Percentiles rank a stretch among this genome's conserved stretches.
Evolutionary conservation across 2,113 vertebrate genomes (phyloP).

Genomic region (Blennius ocellaris): DNA sequence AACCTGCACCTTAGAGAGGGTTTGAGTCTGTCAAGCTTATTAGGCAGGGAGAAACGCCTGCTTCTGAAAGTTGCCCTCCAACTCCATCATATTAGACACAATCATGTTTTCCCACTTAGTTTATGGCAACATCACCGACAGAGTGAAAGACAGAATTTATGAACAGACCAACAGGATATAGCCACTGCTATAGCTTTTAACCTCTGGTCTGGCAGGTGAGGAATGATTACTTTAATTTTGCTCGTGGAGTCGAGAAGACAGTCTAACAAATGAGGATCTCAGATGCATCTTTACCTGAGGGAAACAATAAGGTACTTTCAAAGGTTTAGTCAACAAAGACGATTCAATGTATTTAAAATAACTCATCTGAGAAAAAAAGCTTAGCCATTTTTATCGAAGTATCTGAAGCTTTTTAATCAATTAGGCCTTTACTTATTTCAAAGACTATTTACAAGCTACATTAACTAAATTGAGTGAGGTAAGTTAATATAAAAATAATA

Average conservation of each 20-base stretch:
- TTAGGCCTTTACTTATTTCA: too few species aligned
- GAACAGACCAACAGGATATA: constrained; percentile 32
- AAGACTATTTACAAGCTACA: too few species aligned
- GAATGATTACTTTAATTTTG: not conserved
- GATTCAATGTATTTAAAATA: too few species aligned
- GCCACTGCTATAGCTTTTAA: not conserved
- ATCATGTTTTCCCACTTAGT: constrained; percentile 18
- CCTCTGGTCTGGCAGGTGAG: not conserved
- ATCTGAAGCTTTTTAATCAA: too few species aligned
- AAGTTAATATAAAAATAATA: too few species aligned
- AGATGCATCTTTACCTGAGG: not conserved
- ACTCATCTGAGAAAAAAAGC: too few species aligned
- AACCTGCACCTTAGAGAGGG: constrained; percentile 60
- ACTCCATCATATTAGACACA: constrained; percentile 36
- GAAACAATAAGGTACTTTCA: too few species aligned
- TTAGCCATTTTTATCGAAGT: too few species aligned
- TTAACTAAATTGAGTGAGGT: too few species aligned
- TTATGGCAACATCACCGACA: constrained; percentile 15
- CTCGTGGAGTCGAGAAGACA: not conserved
- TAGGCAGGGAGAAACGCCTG: constrained; percentile 52
- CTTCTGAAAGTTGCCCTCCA: constrained; percentile 39
- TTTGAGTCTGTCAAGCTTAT: constrained; percentile 53
- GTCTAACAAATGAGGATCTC: not conserved
- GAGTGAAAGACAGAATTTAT: constrained; percentile 22
- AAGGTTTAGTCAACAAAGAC: too few species aligned